phyloP scores from a whole-genome alignment of 37 sponge, comb jelly and placozoan species.

The Spongia lamella region DNA sequence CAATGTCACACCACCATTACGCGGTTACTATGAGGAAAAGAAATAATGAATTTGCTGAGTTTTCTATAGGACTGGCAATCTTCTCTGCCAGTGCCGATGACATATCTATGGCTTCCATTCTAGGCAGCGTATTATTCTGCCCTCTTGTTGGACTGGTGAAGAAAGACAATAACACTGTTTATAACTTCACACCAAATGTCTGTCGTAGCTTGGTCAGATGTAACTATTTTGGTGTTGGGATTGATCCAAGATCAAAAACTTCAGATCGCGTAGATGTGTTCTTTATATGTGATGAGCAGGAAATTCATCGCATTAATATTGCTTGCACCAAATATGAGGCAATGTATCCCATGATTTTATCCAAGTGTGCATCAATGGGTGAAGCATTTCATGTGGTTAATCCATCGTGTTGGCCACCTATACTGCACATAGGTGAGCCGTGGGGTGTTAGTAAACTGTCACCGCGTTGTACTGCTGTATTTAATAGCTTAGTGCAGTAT shows the following conservation, averaged over 20 bases:
- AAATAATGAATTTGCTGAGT: too few relatives aligned
- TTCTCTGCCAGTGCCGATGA: too few relatives aligned
- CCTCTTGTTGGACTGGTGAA: too few relatives aligned
- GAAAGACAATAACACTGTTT: background rate
- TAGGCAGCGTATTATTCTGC: too few relatives aligned
- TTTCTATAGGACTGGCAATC: too few relatives aligned
- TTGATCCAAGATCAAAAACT: constrained; percentile 2
- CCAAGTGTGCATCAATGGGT: background rate
- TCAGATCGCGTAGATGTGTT: constrained; percentile 8
- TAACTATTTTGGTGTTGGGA: constrained; percentile 49
- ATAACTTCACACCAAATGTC: background rate
- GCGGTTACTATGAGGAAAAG: too few relatives aligned
- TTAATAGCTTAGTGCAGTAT: background rate
- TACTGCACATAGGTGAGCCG: constrained; percentile 1
- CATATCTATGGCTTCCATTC: too few relatives aligned
- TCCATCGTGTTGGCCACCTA: constrained; percentile 42
- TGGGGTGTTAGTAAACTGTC: constrained; percentile 46
- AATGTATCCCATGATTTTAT: background rate
- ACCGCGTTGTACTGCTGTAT: background rate
- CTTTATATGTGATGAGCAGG: constrained; percentile 56
- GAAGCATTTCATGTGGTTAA: constrained; percentile 9
- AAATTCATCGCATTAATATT: constrained; percentile 13
- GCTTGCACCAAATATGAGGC: constrained; percentile 12
- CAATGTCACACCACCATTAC: too few relatives aligned
- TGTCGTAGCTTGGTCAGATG: background rate